phyloP scores from a whole-genome alignment of 2,113 vertebrate genomes.

The Aphelocoma coerulescens region DNA sequence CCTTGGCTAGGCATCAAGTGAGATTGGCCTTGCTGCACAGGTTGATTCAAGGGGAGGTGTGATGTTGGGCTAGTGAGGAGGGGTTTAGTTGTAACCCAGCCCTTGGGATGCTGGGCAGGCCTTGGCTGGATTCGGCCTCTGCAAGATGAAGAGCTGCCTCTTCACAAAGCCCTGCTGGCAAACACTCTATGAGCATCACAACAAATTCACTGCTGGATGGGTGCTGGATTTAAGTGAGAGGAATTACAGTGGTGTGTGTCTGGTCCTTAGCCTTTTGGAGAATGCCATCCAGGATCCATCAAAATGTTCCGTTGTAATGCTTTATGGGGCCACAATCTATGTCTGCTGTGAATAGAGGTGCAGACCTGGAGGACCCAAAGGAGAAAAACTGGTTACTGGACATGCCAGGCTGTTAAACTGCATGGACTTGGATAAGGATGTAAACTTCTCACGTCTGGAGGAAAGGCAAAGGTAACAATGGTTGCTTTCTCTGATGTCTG shows the following conservation, averaged over 20 bases:
- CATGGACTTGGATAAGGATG: not conserved
- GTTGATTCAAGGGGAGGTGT: not conserved
- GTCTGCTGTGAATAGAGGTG: not conserved
- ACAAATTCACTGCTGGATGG: not conserved
- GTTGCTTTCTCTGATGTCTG: not conserved
- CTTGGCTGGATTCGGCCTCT: not conserved
- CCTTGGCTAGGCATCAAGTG: rapidly evolving
- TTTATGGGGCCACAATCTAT: not conserved
- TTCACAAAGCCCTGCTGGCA: not conserved
- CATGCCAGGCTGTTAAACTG: not conserved
- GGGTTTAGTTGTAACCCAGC: not conserved
- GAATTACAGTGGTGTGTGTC: not conserved
- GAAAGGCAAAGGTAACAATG: not conserved
- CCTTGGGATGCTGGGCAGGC: not conserved
- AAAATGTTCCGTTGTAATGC: not conserved
- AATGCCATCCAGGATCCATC: not conserved
- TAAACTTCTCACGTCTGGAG: not conserved
- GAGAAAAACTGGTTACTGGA: not conserved
- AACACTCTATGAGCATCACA: not conserved
- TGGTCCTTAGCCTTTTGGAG: not conserved
- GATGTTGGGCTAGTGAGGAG: rapidly evolving
- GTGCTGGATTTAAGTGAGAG: not conserved
- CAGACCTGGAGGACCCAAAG: not conserved
- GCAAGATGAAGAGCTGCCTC: not conserved
- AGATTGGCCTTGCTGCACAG: not conserved